Evolutionary conservation across 1,140 invertebrate species (phyloP), one percentile per base, ranked within the genome.

Genomic region (Papilio xuthus): DNA sequence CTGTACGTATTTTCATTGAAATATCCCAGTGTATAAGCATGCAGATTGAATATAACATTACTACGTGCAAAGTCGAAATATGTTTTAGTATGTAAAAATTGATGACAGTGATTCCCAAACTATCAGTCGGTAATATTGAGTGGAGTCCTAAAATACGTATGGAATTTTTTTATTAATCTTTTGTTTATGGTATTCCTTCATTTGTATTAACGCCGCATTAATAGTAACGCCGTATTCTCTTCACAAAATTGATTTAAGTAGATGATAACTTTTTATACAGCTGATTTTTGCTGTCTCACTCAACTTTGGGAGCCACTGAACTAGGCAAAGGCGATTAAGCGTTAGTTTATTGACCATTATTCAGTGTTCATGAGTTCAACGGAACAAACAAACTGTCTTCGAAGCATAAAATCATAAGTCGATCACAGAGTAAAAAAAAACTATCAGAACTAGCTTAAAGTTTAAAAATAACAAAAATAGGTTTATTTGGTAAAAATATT

Each of bases 391-490:
- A 67, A 26, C 12, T 28, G 13, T 26, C 89, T 89, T 89, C 78
- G 71, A 90, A 88, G 84, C 88, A 75, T 80, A 80, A 89, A 88
- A 89, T 85, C 73, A 83, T 85, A 88, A 86, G 63, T 85, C 81
- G 85, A 92, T 92, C 90, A 92, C 90, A 92, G 90, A 89, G 90
- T 88, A 85, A 89, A 90, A 67, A 90, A 89, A 86, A 85, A 86
- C 85, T 86, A 90, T 86, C 89, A 86, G 86, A 88, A 84, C 86
- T 89, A 88, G 86, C 86, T 90, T 90, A 89, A 81, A 71, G 79
- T 85, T 89, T 83, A 87, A 91, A 86, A 91, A 89, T 92, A 92
- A 93, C 87, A 93, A 93, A 92, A 93, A 92, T 93, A 93, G 84
- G 83, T 88, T 88, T 87, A 88, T 93, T 90, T 88, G 87, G 89